Evolutionary conservation across 2,113 vertebrate species (phyloP).

Genomic region (Hemiscyllium ocellatum): DNA sequence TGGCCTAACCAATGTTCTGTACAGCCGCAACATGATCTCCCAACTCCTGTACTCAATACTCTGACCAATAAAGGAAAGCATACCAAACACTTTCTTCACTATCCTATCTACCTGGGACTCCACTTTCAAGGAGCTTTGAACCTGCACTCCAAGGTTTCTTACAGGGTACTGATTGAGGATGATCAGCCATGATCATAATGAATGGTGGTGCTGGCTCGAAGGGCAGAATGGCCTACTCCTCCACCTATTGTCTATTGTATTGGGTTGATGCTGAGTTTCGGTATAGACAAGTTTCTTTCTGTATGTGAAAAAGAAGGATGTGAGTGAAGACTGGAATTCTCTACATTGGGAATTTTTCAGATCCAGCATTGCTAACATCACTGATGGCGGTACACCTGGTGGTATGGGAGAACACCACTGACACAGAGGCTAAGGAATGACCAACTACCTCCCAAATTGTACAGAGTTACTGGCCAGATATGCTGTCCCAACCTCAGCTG

Average conservation of each 20-base stretch:
- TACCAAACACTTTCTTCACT: too few species aligned
- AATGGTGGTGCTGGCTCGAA: too few species aligned
- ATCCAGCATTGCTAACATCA: not conserved
- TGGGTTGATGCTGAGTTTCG: not conserved
- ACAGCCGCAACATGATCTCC: too few species aligned
- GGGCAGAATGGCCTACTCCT: too few species aligned
- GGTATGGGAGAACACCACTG: not conserved
- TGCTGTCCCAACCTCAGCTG: not conserved
- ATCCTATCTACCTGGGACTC: too few species aligned
- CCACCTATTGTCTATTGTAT: not conserved
- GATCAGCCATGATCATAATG: too few species aligned
- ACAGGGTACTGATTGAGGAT: too few species aligned
- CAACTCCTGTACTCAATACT: too few species aligned
- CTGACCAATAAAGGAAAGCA: too few species aligned
- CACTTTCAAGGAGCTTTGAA: too few species aligned
- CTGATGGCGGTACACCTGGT: not conserved
- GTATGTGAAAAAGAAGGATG: not conserved
- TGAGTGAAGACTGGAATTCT: not conserved
- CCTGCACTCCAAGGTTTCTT: too few species aligned
- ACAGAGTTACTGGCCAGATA: not conserved
- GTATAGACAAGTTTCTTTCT: not conserved
- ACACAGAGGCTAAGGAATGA: not conserved
- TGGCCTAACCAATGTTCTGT: too few species aligned
- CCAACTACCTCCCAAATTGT: not conserved
- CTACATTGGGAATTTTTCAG: not conserved